Evolutionary conservation across 2,888 invertebrate genomes (phyloP), one percentile per base, ranked within the genome.

Genomic region (Drosophila infuscata): DNA sequence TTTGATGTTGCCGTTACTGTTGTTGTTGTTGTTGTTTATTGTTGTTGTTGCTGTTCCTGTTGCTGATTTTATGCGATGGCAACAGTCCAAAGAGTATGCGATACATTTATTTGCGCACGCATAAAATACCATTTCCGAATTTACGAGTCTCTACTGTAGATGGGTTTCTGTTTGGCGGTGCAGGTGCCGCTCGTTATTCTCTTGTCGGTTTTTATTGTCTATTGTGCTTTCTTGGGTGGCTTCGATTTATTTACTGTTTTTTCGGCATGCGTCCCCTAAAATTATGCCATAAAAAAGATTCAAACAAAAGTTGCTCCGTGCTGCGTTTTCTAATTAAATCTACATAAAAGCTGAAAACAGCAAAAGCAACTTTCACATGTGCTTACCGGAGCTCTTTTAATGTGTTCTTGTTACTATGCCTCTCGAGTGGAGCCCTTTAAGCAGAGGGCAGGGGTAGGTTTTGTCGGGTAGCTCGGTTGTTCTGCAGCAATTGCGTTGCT

Each of bases 271-370:
- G 58, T 70, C 72, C 71, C 73, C 90, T 76, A 76, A 87, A 90
- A 88, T 79, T 90, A 89, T 89, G 88, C 87, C 75, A 83, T 89
- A 89, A 90, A 88, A 83, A 65, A 64, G 36, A 62, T 62, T 51
- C 63, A 38, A 52, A 25, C 46, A 51, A 77, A 77, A 74, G 58
- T 77, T 71, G 64, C 60, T 62, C 57, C 53, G 32, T 48, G 61
- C 62, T 82, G 76, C 70, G 74, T 70, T 79, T 83, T 82, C 86
- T 90, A 90, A 90, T 90, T 91, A 90, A 91, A 91, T 90, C 86
- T 81, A 79, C 83, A 90, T 89, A 81, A 79, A 86, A 83, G 46
- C 64, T 38, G 32, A 46, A 61, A 57, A 41, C 58, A 59, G n/a
- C 53, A 60, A 48, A 58, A 51, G 66, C 48, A 57, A 35, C 33